Evolutionary conservation across 1,140 invertebrate genomes (phyloP).

Genomic region (Halictus rubicundus): DNA sequence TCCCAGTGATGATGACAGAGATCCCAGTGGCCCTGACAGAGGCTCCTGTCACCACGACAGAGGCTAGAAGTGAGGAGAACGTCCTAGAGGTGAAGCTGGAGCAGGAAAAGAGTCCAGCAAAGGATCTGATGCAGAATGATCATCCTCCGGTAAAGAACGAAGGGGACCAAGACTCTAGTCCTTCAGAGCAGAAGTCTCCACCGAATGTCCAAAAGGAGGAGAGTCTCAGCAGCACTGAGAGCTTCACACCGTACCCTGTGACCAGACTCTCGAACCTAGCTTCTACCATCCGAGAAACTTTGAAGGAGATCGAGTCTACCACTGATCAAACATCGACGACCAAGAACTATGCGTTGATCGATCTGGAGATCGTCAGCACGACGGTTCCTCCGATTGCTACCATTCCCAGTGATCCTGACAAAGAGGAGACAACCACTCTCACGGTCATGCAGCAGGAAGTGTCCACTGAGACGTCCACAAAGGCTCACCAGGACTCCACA

Average conservation of each 20-base stretch:
- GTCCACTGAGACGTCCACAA: background rate
- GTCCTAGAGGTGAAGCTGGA: conserved; percentile 43
- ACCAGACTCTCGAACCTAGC: conserved; percentile 28
- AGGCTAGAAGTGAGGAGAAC: conserved; percentile 51
- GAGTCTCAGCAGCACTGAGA: background rate
- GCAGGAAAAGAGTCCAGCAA: background rate
- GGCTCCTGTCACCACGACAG: background rate
- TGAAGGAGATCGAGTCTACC: background rate
- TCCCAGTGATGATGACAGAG: background rate
- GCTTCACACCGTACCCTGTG: conserved; percentile 56
- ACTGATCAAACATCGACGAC: background rate
- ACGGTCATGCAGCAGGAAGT: background rate
- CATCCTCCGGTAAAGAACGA: background rate
- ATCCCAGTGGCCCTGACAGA: background rate
- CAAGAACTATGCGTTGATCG: background rate
- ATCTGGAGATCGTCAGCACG: conserved; percentile 4
- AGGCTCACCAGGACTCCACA: background rate
- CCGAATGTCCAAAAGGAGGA: conserved; percentile 21
- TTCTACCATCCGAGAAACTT: background rate
- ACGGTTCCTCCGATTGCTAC: background rate
- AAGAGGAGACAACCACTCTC: background rate
- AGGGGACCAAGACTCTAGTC: conserved; percentile 35
- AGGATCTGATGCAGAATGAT: background rate
- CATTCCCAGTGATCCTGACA: background rate
- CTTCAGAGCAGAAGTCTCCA: conserved; percentile 43